Conservation (phyloP, 1,140 invertebrate species). For the Sesamia nonagrioides region DNA sequence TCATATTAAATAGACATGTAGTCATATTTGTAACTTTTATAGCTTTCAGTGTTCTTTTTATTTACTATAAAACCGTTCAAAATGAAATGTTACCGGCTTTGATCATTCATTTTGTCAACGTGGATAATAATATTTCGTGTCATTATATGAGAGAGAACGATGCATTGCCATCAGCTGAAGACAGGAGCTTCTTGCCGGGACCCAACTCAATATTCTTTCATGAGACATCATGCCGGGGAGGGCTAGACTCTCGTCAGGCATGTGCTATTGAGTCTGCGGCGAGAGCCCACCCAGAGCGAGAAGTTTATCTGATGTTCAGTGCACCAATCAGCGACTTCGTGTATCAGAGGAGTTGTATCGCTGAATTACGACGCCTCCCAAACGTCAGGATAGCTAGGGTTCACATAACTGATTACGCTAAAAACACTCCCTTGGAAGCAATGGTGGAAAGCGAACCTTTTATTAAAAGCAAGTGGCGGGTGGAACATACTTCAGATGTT, state of each 20-base stretch:
- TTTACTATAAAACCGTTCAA: not conserved
- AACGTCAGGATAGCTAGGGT: slow-evolving; percentile 89
- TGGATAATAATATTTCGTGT: slow-evolving; percentile 57
- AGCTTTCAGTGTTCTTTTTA: not conserved
- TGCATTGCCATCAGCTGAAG: slow-evolving; percentile 53
- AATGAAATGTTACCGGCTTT: not conserved
- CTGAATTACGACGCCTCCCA: slow-evolving; percentile 82
- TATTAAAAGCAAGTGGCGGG: slow-evolving; percentile 87
- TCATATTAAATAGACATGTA: not conserved
- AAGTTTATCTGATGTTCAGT: slow-evolving; percentile 86
- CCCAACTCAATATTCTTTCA: slow-evolving; percentile 88
- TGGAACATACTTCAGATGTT: slow-evolving; percentile 91
- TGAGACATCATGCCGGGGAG: slow-evolving; percentile 87
- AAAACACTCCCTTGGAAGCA: slow-evolving; percentile 59
- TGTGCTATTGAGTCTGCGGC: slow-evolving; percentile 90
- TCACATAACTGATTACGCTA: slow-evolving; percentile 83
- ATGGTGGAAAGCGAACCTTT: slow-evolving; percentile 80
- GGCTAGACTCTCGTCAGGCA: slow-evolving; percentile 86
- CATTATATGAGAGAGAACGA: slow-evolving; percentile 55
- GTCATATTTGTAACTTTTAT: not conserved
- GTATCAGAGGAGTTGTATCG: slow-evolving; percentile 45
- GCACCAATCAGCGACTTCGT: slow-evolving; percentile 66
- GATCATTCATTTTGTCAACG: not conserved
- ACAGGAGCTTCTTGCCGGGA: slow-evolving; percentile 50
- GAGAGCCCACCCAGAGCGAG: slow-evolving; percentile 85